Evolutionary conservation across 2,888 invertebrate species (phyloP).

Genomic region (Pristionchus entomophagus): DNA sequence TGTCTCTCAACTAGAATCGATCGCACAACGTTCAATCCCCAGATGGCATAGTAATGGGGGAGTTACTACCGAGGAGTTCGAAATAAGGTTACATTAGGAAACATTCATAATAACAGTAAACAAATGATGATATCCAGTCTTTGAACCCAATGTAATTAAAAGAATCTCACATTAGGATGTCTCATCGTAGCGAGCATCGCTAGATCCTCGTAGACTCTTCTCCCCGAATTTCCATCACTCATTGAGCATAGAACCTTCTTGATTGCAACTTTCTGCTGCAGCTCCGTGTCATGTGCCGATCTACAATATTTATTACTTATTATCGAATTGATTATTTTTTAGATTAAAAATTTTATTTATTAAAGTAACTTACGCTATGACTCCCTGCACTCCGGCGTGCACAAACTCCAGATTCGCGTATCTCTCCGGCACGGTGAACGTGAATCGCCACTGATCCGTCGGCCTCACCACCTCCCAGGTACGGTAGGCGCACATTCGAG

Average conservation of each 20-base stretch:
- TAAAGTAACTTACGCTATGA: not conserved
- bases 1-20: no score
- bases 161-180: not conserved
- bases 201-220: not conserved
- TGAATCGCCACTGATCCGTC: not conserved
- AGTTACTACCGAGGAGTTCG: no score
- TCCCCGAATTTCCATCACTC: not conserved
- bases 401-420: not conserved
- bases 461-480: not conserved
- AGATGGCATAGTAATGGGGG: no score
- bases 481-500: no score
- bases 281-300: not conserved
- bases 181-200: not conserved
- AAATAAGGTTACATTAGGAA: no score
- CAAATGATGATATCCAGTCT: no score
- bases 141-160: no score
- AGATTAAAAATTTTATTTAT: not conserved
- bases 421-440: not conserved
- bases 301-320: no score
- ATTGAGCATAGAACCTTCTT: not conserved
- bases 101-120: no score
- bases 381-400: not conserved
- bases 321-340: no score
- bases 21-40: no score
- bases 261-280: not conserved